phyloP scores from a whole-genome alignment of 35 echinoderm and acorn worm species.

The Lytechinus pictus region DNA sequence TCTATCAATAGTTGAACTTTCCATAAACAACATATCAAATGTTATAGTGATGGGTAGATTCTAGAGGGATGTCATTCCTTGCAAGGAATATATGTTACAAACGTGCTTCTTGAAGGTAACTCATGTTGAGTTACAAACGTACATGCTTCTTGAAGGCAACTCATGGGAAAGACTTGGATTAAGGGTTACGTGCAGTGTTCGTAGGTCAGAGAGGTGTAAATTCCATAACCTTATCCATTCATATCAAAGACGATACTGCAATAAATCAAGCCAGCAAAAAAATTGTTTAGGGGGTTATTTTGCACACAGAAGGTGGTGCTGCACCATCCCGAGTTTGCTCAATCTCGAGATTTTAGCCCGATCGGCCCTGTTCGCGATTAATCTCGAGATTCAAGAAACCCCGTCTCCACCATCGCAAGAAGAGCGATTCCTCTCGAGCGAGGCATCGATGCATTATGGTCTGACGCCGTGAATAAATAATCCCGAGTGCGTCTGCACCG shows the following conservation, averaged over 20 bases:
- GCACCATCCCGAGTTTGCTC: too few species aligned
- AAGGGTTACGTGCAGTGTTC: conserved; percentile 10
- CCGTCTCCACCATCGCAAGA: too few species aligned
- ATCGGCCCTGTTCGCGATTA: too few species aligned
- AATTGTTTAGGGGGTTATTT: too few species aligned
- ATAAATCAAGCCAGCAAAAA: background rate
- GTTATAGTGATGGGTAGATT: background rate
- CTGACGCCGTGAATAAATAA: too few species aligned
- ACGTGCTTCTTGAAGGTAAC: background rate
- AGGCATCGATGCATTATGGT: too few species aligned
- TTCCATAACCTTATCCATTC: background rate
- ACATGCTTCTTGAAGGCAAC: background rate
- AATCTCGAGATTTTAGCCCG: too few species aligned
- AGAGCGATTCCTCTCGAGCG: too few species aligned
- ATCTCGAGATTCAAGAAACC: too few species aligned
- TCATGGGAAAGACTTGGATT: background rate
- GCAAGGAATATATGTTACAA: background rate
- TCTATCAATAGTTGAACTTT: background rate
- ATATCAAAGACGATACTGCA: background rate
- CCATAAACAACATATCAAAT: background rate
- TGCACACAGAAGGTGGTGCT: too few species aligned
- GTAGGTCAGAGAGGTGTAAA: background rate
- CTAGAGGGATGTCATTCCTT: background rate
- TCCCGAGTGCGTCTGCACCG: too few species aligned
- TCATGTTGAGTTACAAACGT: background rate